Percentiles rank a stretch among this genome's conserved stretches.
Evolutionary conservation across 1,140 invertebrate species (phyloP).

Genomic region (Heliothis subflexa): DNA sequence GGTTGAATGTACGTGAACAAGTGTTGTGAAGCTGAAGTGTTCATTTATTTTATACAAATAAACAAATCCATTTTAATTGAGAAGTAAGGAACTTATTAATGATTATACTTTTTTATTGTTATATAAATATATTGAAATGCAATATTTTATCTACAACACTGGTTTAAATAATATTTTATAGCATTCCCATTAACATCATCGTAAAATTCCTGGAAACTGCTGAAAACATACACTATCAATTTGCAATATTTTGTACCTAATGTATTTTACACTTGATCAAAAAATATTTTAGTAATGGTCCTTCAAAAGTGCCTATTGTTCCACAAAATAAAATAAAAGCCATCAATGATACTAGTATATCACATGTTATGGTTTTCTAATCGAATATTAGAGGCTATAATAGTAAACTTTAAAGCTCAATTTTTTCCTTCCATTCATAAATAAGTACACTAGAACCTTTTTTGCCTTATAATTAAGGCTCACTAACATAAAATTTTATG

Average conservation of each 20-base stretch:
- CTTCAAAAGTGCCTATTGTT: neutral
- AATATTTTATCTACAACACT: too few species aligned
- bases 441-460: constrained; percentile 6
- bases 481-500: constrained; percentile 66
- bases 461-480: constrained; percentile 49
- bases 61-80: neutral
- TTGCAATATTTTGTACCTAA: too few species aligned
- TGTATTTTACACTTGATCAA: too few species aligned
- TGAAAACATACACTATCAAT: too few species aligned
- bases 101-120: too few species aligned
- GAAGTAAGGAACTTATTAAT: neutral
- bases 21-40: too few species aligned
- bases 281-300: too few species aligned
- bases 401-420: constrained; percentile 50
- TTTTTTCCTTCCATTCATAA: constrained; percentile 39
- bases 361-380: constrained; percentile 24
- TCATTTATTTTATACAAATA: too few species aligned
- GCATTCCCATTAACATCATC: too few species aligned
- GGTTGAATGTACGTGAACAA: constrained; percentile 46
- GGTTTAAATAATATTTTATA: too few species aligned
- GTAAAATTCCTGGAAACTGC: too few species aligned
- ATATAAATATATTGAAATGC: too few species aligned
- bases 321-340: neutral
- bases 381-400: constrained; percentile 46
- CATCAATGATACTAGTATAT: neutral